These are phyloP conservation scores for Synodontis membranacea DNA, from an alignment of 2,113 vertebrate species.

Conservation along the genomic window DNA sequence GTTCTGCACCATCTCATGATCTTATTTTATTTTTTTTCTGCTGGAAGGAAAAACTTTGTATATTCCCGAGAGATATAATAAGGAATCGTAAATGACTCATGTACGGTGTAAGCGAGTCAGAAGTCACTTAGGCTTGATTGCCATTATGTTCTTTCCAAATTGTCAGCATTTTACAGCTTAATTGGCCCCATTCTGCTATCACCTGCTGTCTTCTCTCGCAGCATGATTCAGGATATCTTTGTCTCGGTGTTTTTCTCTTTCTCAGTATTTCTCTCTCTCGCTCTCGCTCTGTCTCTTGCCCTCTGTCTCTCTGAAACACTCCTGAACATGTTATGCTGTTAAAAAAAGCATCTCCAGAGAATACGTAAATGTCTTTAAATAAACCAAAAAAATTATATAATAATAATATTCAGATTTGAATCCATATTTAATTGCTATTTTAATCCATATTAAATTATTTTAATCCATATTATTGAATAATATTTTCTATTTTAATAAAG, in stretches of 20 bases:
- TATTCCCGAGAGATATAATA: background rate
- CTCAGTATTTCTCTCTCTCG: background rate
- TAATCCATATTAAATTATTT: no score
- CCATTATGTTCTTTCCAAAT: conserved; percentile 19
- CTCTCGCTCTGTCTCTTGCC: background rate
- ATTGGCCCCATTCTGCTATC: conserved; percentile 39
- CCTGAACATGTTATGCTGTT: background rate
- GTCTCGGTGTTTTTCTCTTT: background rate
- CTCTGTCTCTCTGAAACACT: background rate
- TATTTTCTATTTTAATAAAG: background rate
- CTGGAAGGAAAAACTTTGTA: background rate
- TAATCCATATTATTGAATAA: background rate
- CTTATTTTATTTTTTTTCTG: background rate
- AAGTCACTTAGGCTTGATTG: conserved; percentile 28
- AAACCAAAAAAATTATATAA: no score
- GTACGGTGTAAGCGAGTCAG: background rate
- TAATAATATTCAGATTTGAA: no score
- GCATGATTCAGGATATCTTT: background rate
- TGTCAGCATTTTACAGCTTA: conserved; percentile 21
- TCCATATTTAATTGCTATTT: no score
- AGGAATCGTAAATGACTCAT: background rate
- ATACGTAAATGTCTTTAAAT: background rate
- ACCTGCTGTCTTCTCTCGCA: conserved; percentile 20
- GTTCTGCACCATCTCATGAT: background rate
- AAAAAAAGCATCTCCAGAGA: background rate